Base-by-base conservation (phyloP, 1,140 invertebrate species). In the Magallana ariakensis region DNA sequence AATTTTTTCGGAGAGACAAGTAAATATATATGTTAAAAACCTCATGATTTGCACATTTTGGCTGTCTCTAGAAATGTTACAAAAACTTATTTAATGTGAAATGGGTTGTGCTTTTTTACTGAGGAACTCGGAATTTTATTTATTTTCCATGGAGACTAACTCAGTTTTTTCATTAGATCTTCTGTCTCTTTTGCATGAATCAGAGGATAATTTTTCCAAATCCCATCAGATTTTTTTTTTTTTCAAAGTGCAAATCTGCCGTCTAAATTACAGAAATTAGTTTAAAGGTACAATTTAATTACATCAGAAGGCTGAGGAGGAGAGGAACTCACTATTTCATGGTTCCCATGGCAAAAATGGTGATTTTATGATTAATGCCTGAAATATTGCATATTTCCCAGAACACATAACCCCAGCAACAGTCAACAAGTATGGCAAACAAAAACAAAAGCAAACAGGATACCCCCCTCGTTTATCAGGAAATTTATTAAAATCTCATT, bases 401-500 rank as follows among this genome's bases (percentile, higher is more conserved):
- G 58, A 62, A 62, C n/a, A 46, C 33, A 62, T 62, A 62, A n/a
- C 58, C 58, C 19, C 19, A 22, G 22, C 66, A 75, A 75, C 22
- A 10, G 66, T 75, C 22, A 75, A 75, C 66, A 75, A 33, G 22
- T 75, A 75, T 26, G 15, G 66, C 66, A 75, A 75, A 75, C 66
- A 75, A 75, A 75, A 75, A 75, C 22, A 75, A 75, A 75, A 46
- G 66, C 11, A 75, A 75, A 75, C 22, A 75, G 19, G 66, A 75
- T 70, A 62, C 22, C 19, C 19, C 62, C 62, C 62, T 70, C 62
- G 22, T 26, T 33, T 22, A 75, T 75, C 66, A 75, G 66, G 22
- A 33, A 26, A 75, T 75, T 75, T 75, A 33, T 75, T 75, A 75
- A 75, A 75, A 75, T 75, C 66, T 75, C 66, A 75, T 75, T 75